Base-by-base conservation (phyloP, 2,797 vertebrate genomes). In the Discoglossus pictus region DNA sequence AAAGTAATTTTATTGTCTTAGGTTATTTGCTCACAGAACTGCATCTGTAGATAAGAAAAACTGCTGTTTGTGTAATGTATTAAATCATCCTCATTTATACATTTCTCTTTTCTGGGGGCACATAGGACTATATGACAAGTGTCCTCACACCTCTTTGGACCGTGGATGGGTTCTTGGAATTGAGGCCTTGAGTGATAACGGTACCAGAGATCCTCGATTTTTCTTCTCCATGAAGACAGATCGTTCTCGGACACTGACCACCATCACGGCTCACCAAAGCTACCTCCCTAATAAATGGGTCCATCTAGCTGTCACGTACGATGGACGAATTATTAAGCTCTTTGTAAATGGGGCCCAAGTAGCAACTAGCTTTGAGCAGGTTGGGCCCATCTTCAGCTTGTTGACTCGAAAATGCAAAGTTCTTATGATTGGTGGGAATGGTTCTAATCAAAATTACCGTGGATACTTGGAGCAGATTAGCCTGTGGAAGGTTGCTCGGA, bases 211-310 rank as follows among this genome's bases (percentile, higher is more conserved):
- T 73, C 94, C 97, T 11, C 95, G 95, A 50, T 96, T 94, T 88
- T 99, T 97, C 87, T 99, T 99, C 88, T 97, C 95, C 58, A 89
- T 99, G 60, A 98, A 96, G 89, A 99, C 97, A 1, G 97, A 99
- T 78, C 93, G 97, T 59, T 95, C 97, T 71, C 93, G 95, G 80
- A 95, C 97, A 85, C 89, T 90, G 75, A 96, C 97, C 75, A 92
- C 91, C 74, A 91, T 99, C 73, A 85, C 90, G 73, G 91, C 94
- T 75, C 96, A 94, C 17, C 81, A 84, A 73, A 94, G 83, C 81
- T 99, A 98, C 83, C 78, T 90, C 74, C 93, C 94, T 25, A 93
- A 92, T 80, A 93, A 96, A 64, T 99, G 97, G 97, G 90, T 88
- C 1, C 88, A 97, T 35, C 87, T 98, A 36, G 93, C 94, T 7